Conservation (phyloP, 1,140 invertebrate genomes). For the Leguminivora glycinivorella region DNA sequence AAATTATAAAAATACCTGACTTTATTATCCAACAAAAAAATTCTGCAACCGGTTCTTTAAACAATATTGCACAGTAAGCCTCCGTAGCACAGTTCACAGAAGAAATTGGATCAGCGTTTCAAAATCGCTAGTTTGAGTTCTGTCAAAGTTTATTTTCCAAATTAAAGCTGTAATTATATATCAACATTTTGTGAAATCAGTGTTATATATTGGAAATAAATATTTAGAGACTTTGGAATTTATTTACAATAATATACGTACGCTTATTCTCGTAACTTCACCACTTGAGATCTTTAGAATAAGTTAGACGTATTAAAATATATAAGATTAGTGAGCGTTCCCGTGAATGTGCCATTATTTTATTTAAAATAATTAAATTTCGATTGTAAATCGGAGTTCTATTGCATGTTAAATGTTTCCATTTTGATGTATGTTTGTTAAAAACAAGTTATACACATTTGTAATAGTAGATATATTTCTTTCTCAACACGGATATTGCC, state of each 20-base stretch:
- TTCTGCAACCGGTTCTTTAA: no score
- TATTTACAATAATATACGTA: not conserved
- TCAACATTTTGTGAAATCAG: no score
- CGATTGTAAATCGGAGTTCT: constrained; percentile 2
- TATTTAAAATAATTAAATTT: constrained; percentile 6
- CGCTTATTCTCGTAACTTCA: not conserved
- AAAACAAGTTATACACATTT: not conserved
- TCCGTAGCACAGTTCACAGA: no score
- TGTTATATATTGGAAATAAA: no score
- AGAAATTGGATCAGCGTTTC: no score
- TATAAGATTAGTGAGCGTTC: constrained; percentile 42
- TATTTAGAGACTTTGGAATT: not conserved
- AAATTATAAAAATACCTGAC: no score
- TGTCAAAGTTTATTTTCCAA: no score
- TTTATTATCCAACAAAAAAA: no score
- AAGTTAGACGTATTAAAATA: constrained; percentile 43
- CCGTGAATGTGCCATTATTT: constrained; percentile 23
- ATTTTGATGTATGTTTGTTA: constrained; percentile 26
- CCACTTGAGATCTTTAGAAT: constrained; percentile 34
- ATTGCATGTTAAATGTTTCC: constrained; percentile 10
- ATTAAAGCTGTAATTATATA: no score
- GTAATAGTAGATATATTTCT: not conserved
- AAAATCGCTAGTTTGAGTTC: no score
- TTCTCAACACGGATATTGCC: not conserved
- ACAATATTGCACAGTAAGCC: no score